A percentile compares a stretch with the other conserved stretches of the same genome.
phyloP scores from a whole-genome alignment of 2,113 vertebrate genomes.

The Sarotherodon lohbergeri region DNA sequence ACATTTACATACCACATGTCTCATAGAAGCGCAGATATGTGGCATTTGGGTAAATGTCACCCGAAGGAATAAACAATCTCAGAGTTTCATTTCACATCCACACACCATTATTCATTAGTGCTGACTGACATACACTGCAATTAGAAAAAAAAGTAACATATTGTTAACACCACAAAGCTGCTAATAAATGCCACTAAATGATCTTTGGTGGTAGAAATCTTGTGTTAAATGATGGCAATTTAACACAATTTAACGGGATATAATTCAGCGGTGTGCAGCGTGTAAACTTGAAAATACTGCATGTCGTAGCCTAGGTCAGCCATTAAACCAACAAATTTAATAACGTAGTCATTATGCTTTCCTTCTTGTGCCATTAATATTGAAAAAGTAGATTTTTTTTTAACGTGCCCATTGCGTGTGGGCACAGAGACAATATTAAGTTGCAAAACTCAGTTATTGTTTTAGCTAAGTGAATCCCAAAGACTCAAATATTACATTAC shows the following conservation, averaged over 20 bases:
- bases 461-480: conserved; percentile 61
- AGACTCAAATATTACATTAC: conserved; percentile 58
- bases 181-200: conserved; percentile 63
- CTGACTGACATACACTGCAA: conserved; percentile 54
- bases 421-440: conserved; percentile 54
- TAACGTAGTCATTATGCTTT: conserved; percentile 58
- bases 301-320: conserved; percentile 55
- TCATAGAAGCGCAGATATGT: conserved; percentile 49
- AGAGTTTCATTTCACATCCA: conserved; percentile 35
- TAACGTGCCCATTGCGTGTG: conserved; percentile 50
- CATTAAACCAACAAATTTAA: conserved; percentile 67
- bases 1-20: conserved; percentile 59
- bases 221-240: conserved; percentile 52
- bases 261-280: conserved; percentile 44
- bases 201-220: conserved; percentile 47
- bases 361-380: conserved; percentile 35
- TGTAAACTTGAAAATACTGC: conserved; percentile 49
- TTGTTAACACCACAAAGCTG: conserved; percentile 42
- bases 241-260: conserved; percentile 3
- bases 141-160: conserved; percentile 47
- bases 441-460: conserved; percentile 63
- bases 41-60: conserved; percentile 78
- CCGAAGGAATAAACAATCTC: conserved; percentile 59
- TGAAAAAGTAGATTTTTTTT: conserved; percentile 15
- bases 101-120: conserved; percentile 58